These are phyloP conservation scores for Dendrocincla tyrannina DNA, from an alignment of 2,797 vertebrate species.

Conservation along the genomic window DNA sequence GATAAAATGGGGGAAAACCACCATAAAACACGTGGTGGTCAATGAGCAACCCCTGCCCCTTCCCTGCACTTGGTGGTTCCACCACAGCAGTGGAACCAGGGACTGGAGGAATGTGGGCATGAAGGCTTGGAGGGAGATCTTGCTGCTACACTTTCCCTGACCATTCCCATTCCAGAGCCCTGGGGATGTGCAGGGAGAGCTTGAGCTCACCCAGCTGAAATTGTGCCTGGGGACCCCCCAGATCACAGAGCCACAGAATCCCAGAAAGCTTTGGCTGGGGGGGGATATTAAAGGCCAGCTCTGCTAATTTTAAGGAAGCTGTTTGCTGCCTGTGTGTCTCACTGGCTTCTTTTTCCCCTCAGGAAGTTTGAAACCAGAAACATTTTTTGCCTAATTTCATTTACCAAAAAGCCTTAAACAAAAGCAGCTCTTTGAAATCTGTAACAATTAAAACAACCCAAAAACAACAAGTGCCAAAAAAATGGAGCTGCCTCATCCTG, in stretches of 20 bases:
- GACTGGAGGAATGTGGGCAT: neutral
- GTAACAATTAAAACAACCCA: neutral
- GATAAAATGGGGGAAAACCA: neutral
- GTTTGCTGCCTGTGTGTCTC: neutral
- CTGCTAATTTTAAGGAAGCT: neutral
- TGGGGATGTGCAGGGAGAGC: neutral
- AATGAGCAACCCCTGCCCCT: fast-evolving
- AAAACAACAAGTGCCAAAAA: neutral
- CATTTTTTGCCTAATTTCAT: neutral
- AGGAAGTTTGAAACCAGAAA: neutral
- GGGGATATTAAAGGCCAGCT: neutral
- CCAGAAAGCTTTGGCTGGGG: neutral
- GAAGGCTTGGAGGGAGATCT: neutral
- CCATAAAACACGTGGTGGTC: fast-evolving
- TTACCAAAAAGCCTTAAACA: neutral
- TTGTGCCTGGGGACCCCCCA: no score
- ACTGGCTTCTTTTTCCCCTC: fast-evolving
- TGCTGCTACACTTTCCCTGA: neutral
- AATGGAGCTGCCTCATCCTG: neutral
- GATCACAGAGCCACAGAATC: neutral
- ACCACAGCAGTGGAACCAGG: no score
- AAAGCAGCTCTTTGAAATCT: neutral
- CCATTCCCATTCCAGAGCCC: neutral
- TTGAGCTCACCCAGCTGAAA: fast-evolving
- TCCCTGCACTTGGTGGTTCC: fast-evolving